These are phyloP conservation scores for Druon quercuslanigerum DNA, from an alignment of 1,140 invertebrate species.

Conservation along the genomic window DNA sequence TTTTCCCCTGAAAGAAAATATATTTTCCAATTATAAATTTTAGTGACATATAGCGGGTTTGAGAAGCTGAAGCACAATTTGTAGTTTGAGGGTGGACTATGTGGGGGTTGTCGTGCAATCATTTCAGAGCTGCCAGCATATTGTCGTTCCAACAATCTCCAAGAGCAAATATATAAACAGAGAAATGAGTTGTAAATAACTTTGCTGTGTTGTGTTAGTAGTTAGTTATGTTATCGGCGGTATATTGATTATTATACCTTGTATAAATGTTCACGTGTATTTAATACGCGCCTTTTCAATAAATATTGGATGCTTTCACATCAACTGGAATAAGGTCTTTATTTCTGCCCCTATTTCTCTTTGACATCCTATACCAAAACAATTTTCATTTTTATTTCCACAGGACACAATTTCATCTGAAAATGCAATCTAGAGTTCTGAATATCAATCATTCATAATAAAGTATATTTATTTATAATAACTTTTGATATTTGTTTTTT, in stretches of 20 bases:
- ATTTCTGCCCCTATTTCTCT: background rate
- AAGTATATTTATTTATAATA: no score
- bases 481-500: no score
- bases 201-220: constrained; percentile 35
- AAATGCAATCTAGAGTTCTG: no score
- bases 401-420: no score
- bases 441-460: no score
- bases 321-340: background rate
- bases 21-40: no score
- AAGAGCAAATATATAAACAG: constrained; percentile 56
- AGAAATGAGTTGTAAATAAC: constrained; percentile 63
- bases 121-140: background rate
- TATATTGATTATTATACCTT: constrained; percentile 58
- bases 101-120: background rate
- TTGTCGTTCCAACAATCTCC: constrained; percentile 40
- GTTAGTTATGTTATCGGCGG: constrained; percentile 55
- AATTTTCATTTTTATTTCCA: background rate
- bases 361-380: background rate
- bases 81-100: background rate
- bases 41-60: no score
- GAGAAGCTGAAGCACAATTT: background rate
- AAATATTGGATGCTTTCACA: constrained; percentile 62
- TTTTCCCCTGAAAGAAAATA: no score
- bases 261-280: constrained; percentile 67
- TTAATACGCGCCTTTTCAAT: constrained; percentile 69